A percentile compares a stretch with the other conserved stretches of the same genome.
These are phyloP conservation scores for Platypus cylindrus DNA, from an alignment of 2,888 invertebrate genomes.

Conservation along the genomic window DNA sequence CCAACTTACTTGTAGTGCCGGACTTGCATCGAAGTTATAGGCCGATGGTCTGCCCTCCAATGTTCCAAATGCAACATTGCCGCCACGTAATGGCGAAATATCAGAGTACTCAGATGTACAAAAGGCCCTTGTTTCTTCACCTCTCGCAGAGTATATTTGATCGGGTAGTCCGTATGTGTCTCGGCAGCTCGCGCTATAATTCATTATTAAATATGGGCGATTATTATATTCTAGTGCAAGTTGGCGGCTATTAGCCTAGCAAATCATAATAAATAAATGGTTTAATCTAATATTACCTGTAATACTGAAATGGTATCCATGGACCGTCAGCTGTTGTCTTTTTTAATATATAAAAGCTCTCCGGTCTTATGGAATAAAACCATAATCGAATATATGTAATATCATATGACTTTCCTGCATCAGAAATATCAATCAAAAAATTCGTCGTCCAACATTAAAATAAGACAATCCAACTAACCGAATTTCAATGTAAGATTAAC, in stretches of 20 bases:
- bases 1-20: constrained; percentile 71
- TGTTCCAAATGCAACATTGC: constrained; percentile 90
- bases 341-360: constrained; percentile 94
- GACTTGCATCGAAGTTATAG: constrained; percentile 79
- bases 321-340: constrained; percentile 61
- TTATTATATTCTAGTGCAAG: background rate
- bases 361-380: constrained; percentile 92
- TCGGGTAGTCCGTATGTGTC: constrained; percentile 83
- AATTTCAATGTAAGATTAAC: constrained; percentile 58
- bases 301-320: constrained; percentile 86
- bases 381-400: constrained; percentile 91
- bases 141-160: constrained; percentile 48
- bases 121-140: constrained; percentile 83
- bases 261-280: too few relatives aligned
- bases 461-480: constrained; percentile 19
- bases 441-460: background rate
- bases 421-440: background rate
- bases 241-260: background rate
- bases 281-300: constrained; percentile 49
- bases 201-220: background rate
- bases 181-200: constrained; percentile 71
- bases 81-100: constrained; percentile 88
- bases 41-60: constrained; percentile 90
- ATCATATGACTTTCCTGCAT: constrained; percentile 85
- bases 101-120: constrained; percentile 98